Evolutionary conservation across 2,888 invertebrate genomes (phyloP), one percentile per base, ranked within the genome.

Genomic region (Melolontha melolontha): DNA sequence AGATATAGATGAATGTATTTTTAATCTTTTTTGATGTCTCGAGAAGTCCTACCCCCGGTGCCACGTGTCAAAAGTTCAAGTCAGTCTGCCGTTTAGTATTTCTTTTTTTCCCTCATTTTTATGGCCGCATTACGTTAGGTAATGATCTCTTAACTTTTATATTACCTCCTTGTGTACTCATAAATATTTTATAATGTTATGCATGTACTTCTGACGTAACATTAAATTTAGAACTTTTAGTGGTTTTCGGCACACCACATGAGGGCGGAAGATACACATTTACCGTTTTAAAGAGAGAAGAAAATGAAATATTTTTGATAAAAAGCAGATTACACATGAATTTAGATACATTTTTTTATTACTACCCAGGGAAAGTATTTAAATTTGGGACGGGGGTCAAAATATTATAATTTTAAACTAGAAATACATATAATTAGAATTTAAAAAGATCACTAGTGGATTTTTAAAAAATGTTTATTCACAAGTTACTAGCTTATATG

Each of bases 1-100:
- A 59, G 44, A 44, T 57, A 47, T 44, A 65, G 54, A 66, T 62
- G 52, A 65, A 68, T 65, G 68, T 68, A 68, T 68, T 68, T 68
- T 68, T 68, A 68, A 68, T 68, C 68, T 68, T 64, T 59, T 67
- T 65, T 65, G 68, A 68, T 65, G 68, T 65, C 66, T 50, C 47
- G 44, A 29, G 27, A 29, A 44, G 12, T 42, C 44, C 12, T 27
- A 27, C 22, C 44, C 22, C n/a, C 44, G 44, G 29, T 29, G 29
- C 59, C 59, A 44, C 44, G 59, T 44, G 44, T 59, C 59, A 59
- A 59, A 59, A 44, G 59, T 59, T 59, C 44, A 59, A 59, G 44
- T 44, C 59, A 59, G 14, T 27, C 41, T 29, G 57, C 14, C 57
- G 57, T 57, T 39, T 57, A 57, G 22, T 42, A 6, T 29, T 29